Evolutionary conservation across 2,113 vertebrate species (phyloP), one percentile per base, ranked within the genome.

Genomic region (Hoplias malabaricus): DNA sequence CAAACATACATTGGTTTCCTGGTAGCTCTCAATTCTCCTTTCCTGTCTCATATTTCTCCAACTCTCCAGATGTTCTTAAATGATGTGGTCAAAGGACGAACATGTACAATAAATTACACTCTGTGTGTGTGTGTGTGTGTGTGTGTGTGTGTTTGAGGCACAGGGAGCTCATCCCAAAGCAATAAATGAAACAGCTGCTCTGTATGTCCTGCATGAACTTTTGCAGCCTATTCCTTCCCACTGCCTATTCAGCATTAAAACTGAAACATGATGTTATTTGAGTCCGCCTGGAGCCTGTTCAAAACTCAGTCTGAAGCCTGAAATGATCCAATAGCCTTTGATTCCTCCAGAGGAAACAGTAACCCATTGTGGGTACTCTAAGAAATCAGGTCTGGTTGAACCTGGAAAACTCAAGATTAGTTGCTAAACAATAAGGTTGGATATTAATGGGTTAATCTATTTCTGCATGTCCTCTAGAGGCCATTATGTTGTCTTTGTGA

Each of bases 61-160:
- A 2, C 16, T 33, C 19, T 69, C 50, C 73, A 56, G 29, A 67
- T 73, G 69, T 61, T 46, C 13, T 48, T 71, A 34, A 43, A 68
- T 33, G 40, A n/a, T 69, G 36, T 31, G 27, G 31, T 68, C 8
- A 42, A 38, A 53, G 33, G n/a, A 23, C 23, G 46, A 73, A 62
- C 75, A 81, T 68, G 42, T 50, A 62, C 57, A 36, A 74, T 72
- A 71, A 29, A 65, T 69, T 78, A 68, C 16, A 21, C 25, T 27
- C 19, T 61, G 57, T 21, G 19, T 16, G 50, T 25, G 25, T 53
- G 16, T 50, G 33, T 56, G 48, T 62, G 31, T 53, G 42, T 62
- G 42, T 16, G 11, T 61, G 36, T 40, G 74, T 69, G 63, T 40
- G 31, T 23, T 21, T n/a, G 2, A 36, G 46, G 36, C 5, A 6